Conservation (phyloP, 2,888 invertebrate species). For the Drosophila niveifrons region DNA sequence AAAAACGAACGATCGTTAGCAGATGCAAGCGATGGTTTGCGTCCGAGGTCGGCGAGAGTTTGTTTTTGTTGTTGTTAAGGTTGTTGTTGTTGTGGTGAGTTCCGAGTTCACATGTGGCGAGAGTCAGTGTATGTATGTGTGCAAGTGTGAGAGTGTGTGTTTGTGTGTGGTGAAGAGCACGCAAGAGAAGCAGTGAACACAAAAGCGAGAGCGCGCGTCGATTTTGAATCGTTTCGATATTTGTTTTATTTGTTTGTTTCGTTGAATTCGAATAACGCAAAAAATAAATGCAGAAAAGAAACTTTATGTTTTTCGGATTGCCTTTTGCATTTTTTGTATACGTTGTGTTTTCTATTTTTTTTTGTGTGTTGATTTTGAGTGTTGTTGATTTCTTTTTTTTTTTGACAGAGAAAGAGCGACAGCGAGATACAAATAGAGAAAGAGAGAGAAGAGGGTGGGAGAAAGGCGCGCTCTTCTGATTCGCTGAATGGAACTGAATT, state of each 20-base stretch:
- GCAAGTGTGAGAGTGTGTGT: slow-evolving; percentile 22
- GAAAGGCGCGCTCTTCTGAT: slow-evolving; percentile 58
- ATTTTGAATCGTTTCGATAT: slow-evolving; percentile 25
- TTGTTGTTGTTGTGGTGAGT: slow-evolving; percentile 34
- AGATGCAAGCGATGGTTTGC: slow-evolving; percentile 67
- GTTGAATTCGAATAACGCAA: slow-evolving; percentile 67
- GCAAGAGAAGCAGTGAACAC: slow-evolving; percentile 79
- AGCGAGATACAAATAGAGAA: background rate
- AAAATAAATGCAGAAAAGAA: slow-evolving; percentile 81
- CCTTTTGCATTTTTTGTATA: slow-evolving; percentile 48
- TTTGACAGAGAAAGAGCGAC: slow-evolving; percentile 4
- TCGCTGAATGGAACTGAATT: slow-evolving; percentile 39
- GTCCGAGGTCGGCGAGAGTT: slow-evolving; percentile 68
- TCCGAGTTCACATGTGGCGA: slow-evolving; percentile 30
- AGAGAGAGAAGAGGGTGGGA: slow-evolving; percentile 10
- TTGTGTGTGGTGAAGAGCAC: slow-evolving; percentile 63
- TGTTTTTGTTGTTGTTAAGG: slow-evolving; percentile 33
- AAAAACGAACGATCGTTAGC: slow-evolving; percentile 63
- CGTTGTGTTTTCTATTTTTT: slow-evolving; percentile 22
- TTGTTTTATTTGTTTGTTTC: slow-evolving; percentile 32
- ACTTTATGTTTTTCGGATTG: slow-evolving; percentile 70
- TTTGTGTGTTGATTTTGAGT: slow-evolving; percentile 34
- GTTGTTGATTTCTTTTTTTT: too few species aligned
- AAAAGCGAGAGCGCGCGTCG: slow-evolving; percentile 73
- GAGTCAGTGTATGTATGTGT: slow-evolving; percentile 13